These are phyloP conservation scores for Cacoxenus indagator DNA, from an alignment of 2,888 invertebrate species.

Conservation along the genomic window DNA sequence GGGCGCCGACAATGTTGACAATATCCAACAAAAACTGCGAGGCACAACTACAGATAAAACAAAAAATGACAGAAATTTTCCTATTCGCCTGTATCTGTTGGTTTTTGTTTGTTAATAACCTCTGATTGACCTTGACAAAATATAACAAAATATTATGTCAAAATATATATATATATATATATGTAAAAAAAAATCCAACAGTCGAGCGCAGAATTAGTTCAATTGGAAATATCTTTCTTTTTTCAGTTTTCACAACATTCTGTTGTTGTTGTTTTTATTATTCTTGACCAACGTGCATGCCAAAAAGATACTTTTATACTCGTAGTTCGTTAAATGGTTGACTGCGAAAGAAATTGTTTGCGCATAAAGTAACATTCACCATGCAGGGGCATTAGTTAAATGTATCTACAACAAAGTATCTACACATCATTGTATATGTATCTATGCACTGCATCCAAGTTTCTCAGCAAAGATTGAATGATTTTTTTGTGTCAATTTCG, in stretches of 20 bases:
- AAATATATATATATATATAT: too few species aligned
- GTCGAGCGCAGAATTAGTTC: constrained; percentile 42
- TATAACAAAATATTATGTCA: too few species aligned
- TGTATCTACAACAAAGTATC: neutral
- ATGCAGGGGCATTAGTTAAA: constrained; percentile 16
- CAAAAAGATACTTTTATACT: neutral
- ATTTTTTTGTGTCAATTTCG: too few species aligned
- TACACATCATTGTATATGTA: neutral
- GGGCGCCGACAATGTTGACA: constrained; percentile 21
- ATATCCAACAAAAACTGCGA: constrained; percentile 29
- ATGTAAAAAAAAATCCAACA: too few species aligned
- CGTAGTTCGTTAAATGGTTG: too few species aligned
- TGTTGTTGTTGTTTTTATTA: neutral
- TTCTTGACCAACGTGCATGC: too few species aligned
- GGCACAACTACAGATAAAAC: constrained; percentile 31
- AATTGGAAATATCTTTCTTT: constrained; percentile 45
- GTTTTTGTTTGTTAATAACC: constrained; percentile 56
- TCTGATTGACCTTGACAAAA: constrained; percentile 63
- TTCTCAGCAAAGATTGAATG: neutral
- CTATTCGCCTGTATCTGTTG: constrained; percentile 32
- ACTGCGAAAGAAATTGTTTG: too few species aligned
- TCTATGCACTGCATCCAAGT: neutral
- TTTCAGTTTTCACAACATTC: neutral
- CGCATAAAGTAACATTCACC: too few species aligned
- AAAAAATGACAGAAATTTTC: constrained; percentile 41